These are phyloP conservation scores for Crambe crambe DNA, from an alignment of 37 sponge, comb jelly and placozoan genomes.

Conservation along the genomic window DNA sequence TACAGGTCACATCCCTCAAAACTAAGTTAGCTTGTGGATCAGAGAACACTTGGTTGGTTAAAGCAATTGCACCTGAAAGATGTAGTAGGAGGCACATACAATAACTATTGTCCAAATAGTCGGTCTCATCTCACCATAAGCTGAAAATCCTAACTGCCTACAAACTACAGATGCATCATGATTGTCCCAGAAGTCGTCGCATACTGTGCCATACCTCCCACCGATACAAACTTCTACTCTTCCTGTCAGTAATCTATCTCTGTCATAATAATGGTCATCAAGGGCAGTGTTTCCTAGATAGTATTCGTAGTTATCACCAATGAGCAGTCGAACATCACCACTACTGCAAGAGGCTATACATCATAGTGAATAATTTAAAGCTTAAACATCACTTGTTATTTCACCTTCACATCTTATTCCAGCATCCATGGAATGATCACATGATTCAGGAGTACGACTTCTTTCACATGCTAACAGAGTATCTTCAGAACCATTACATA, in stretches of 20 bases:
- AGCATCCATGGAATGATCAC: constrained; percentile 32
- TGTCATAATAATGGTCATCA: constrained; percentile 5
- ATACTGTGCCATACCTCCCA: constrained; percentile 46
- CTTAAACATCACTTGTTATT: not conserved
- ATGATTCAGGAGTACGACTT: not conserved
- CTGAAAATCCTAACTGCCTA: constrained; percentile 38
- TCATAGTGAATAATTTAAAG: not conserved
- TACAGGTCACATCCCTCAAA: constrained; percentile 17
- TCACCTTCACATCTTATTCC: constrained; percentile 30
- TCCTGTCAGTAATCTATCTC: constrained; percentile 9
- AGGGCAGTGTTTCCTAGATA: constrained; percentile 14
- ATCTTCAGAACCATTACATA: constrained; percentile 17
- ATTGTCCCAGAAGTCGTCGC: constrained; percentile 28
- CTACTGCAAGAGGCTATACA: constrained; percentile 11
- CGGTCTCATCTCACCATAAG: constrained; percentile 35
- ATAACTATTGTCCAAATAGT: no score
- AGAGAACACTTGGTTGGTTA: constrained; percentile 2
- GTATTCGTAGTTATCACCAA: not conserved
- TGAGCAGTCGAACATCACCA: constrained; percentile 18
- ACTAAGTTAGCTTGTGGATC: not conserved
- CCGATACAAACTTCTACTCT: constrained; percentile 43
- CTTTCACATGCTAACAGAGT: constrained; percentile 14
- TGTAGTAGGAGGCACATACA: no score
- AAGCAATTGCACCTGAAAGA: constrained; percentile 16
- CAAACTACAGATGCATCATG: constrained; percentile 45